Conservation (phyloP, 1,140 invertebrate species). For the Drosophila prosaltans region DNA sequence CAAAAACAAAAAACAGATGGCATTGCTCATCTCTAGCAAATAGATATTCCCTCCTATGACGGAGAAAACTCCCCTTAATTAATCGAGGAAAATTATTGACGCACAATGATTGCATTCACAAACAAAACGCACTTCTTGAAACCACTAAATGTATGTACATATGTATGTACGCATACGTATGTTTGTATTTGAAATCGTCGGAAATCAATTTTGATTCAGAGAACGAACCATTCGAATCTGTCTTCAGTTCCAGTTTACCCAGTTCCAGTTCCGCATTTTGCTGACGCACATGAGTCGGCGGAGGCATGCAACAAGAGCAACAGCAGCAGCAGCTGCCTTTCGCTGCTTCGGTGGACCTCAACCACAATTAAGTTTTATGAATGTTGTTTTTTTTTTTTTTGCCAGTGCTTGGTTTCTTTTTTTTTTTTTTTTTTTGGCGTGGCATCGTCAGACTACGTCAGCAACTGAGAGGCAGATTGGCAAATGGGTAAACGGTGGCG, state of each 20-base stretch:
- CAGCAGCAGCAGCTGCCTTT: conserved; percentile 16
- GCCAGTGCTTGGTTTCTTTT: background rate
- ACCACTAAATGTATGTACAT: too few species aligned
- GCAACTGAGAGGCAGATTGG: conserved; percentile 19
- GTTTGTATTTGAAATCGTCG: background rate
- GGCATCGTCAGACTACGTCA: conserved; percentile 38
- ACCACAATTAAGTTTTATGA: conserved; percentile 58
- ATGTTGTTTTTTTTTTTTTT: conserved; percentile 18
- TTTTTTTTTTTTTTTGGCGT: background rate
- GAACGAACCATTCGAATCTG: conserved; percentile 24
- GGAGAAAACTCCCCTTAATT: background rate
- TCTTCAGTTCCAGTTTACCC: conserved; percentile 33
- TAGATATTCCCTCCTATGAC: background rate
- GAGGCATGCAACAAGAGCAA: conserved; percentile 42
- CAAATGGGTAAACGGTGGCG: conserved; percentile 35
- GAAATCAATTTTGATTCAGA: background rate
- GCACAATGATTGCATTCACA: background rate
- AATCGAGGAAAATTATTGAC: background rate
- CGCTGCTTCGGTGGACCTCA: conserved; percentile 20
- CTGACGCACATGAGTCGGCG: conserved; percentile 36
- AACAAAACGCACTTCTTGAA: background rate
- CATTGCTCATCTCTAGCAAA: background rate
- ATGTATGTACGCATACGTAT: background rate
- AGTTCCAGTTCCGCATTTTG: conserved; percentile 45
- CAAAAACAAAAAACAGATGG: too few species aligned